Conservation (phyloP, 2,113 vertebrate genomes). For the Alectura lathami region DNA sequence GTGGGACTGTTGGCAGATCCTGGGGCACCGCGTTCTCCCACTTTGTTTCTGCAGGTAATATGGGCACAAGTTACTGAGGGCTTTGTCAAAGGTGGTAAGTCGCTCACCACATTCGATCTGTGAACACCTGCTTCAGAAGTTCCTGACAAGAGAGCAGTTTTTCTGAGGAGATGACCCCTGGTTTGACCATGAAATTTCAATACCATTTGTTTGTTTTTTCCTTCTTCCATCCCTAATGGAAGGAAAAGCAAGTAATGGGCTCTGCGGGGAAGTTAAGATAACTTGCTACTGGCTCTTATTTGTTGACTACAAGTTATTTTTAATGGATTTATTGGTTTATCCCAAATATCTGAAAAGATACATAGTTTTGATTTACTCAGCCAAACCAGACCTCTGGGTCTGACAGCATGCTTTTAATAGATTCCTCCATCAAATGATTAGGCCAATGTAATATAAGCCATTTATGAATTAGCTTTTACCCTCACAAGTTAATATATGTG, state of each 20-base stretch:
- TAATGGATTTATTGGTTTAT: not conserved
- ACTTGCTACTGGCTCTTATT: not conserved
- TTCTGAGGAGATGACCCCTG: not conserved
- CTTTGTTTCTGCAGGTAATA: not conserved
- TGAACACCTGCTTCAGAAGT: not conserved
- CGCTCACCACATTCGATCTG: not conserved
- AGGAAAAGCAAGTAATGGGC: not conserved
- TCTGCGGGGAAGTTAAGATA: not conserved
- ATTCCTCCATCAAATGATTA: constrained; percentile 69
- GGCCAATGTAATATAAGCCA: constrained; percentile 33
- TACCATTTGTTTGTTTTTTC: not conserved
- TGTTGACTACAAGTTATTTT: not conserved
- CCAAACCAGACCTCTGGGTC: constrained; percentile 50
- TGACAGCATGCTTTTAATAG: constrained; percentile 56
- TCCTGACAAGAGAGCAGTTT: not conserved
- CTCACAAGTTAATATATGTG: constrained; percentile 60
- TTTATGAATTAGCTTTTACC: constrained; percentile 69
- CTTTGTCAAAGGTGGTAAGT: not conserved
- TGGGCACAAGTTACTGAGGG: not conserved
- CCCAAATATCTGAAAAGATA: constrained; percentile 56
- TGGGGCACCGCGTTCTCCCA: not conserved
- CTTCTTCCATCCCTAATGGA: not conserved
- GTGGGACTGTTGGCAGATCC: not conserved
- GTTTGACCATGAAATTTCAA: not conserved
- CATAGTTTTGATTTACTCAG: constrained; percentile 53